Percentiles rank a stretch among this genome's conserved stretches.
Conservation (phyloP, 2,113 vertebrate species). For the Miniopterus natalensis region DNA sequence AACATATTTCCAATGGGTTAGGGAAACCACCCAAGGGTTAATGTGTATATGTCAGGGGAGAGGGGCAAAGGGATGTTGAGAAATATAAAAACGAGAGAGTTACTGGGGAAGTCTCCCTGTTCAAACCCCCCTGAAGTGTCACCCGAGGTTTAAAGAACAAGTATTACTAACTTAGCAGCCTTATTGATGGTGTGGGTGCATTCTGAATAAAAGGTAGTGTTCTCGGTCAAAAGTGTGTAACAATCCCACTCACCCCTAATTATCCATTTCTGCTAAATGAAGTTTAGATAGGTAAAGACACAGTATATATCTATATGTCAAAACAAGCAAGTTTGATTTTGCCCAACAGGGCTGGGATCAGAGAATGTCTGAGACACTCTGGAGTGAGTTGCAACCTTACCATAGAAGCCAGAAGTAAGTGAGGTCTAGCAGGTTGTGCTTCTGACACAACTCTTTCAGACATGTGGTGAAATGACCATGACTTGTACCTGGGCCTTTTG, state of each 20-base stretch:
- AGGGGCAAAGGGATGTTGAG: background rate
- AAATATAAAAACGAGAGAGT: background rate
- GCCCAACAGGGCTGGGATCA: background rate
- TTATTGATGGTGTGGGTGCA: background rate
- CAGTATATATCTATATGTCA: background rate
- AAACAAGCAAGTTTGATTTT: constrained; percentile 18
- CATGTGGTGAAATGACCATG: background rate
- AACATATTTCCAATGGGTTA: background rate
- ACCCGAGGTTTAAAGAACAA: background rate
- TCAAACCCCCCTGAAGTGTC: background rate
- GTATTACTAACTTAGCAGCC: background rate
- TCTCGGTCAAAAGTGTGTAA: background rate
- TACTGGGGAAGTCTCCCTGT: background rate
- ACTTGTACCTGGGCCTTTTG: background rate
- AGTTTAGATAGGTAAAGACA: background rate
- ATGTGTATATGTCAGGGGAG: background rate
- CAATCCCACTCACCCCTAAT: background rate
- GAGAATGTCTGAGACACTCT: background rate
- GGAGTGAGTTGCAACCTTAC: background rate
- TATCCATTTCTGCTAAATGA: background rate
- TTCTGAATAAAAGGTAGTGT: background rate
- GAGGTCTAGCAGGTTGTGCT: background rate
- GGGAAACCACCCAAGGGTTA: background rate
- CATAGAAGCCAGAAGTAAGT: background rate
- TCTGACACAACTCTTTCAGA: background rate